Evolutionary conservation across 1,140 invertebrate genomes (phyloP).

Genomic region (Bombyx mori): ASM3026992v2 NC_085118.1:1618001-1618500

Average conservation of each 20-base stretch:
- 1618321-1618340: background rate
- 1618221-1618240: background rate
- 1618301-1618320: background rate
- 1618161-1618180: background rate
- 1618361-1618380: background rate
- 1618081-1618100: too few species aligned
- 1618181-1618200: background rate
- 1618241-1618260: background rate
- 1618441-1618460: background rate
- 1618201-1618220: background rate
- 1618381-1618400: background rate
- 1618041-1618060: too few species aligned
- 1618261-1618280: background rate
- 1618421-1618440: background rate
- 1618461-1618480: background rate
- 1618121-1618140: too few species aligned
- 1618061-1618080: too few species aligned
- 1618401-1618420: background rate
- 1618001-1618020: too few species aligned
- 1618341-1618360: slow-evolving; percentile 1
- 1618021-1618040: too few species aligned
- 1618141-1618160: too few species aligned
- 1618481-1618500: background rate
- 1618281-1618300: slow-evolving; percentile 1
- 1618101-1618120: too few species aligned